A percentile compares a stretch with the other conserved stretches of the same genome.
phyloP scores from a whole-genome alignment of 2,797 vertebrate species.

The Melanotaenia maccullochi region DNA sequence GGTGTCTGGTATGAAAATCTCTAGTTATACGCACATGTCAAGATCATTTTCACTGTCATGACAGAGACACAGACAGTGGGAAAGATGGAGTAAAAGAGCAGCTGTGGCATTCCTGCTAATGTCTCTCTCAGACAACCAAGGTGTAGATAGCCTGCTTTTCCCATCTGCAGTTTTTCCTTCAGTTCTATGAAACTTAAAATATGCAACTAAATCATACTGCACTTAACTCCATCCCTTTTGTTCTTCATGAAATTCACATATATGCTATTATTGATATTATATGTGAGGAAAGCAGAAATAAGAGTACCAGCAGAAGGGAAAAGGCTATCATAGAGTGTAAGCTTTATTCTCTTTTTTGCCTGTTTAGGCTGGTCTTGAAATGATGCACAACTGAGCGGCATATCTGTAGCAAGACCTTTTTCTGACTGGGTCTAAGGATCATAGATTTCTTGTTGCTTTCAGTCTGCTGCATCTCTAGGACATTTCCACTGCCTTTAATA shows the following conservation, averaged over 20 bases:
- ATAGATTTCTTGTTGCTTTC: conserved; percentile 4
- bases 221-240: conserved; percentile 54
- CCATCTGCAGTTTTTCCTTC: conserved; percentile 39
- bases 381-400: conserved; percentile 27
- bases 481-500: background rate
- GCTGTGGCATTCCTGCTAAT: conserved; percentile 30
- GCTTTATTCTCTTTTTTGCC: background rate
- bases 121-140: conserved; percentile 47
- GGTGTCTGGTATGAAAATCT: conserved; percentile 27
- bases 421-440: conserved; percentile 5
- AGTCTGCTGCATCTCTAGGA: background rate
- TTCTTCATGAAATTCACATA: conserved; percentile 51
- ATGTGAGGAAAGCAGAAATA: conserved; percentile 26
- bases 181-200: conserved; percentile 50
- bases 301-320: conserved; percentile 7
- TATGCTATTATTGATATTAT: conserved; percentile 36
- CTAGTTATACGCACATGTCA: conserved; percentile 10
- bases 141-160: conserved; percentile 36
- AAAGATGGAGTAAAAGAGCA: conserved; percentile 18
- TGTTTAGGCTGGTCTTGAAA: conserved; percentile 40
- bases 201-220: conserved; percentile 41
- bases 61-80: conserved; percentile 16
- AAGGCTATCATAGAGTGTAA: conserved; percentile 18
- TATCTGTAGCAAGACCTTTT: conserved; percentile 17
- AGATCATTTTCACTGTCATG: background rate